Evolutionary conservation across 2,797 vertebrate species (phyloP), one percentile per base, ranked within the genome.

Genomic region (Austrolebias charrua): DNA sequence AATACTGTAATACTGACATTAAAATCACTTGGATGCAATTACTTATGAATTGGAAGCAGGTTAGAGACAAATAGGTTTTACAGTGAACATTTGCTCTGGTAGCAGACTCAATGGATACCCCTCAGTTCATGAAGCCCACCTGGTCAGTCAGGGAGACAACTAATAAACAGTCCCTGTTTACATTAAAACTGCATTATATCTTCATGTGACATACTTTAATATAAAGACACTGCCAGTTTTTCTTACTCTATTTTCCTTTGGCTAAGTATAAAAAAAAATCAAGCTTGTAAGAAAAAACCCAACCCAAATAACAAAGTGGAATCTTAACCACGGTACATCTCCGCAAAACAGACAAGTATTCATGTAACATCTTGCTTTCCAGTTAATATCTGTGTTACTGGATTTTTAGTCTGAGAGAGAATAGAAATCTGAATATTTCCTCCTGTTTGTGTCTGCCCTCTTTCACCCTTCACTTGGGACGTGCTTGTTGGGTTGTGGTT

Each of bases 31-130:
- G 86, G 63, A 56, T 33, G n/a, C 79, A 83, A 83, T 86, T 84
- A 80, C 76, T 81, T 78, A 76, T 83, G 86, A 90, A 84, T 81
- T 73, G 79, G 87, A 89, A 89, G 81, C 81, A 89, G 86, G 89
- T 92, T 87, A 90, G 78, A 45, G 74, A 79, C 84, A 86, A 89
- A 89, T 82, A 84, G 75, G 84, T 91, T 90, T 81, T 87, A 73
- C 76, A 79, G 70, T 83, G 83, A 82, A 85, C 80, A 88, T 85
- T 81, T 73, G 73, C 82, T 75, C 55, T 73, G 54, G 76, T 80
- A 70, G 69, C 71, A 71, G 71, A 88, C 67, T 85, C 77, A 62
- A 73, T 75, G 60, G 60, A 70, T 78, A 84, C 29, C 71, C 67
- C 60, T 86, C 75, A 80, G 63, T 82, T 79, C 68, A 70, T 78